Percentiles rank a stretch among this genome's conserved stretches.
Conservation (phyloP, 1,140 invertebrate species). For the Dendroctonus valens region DNA sequence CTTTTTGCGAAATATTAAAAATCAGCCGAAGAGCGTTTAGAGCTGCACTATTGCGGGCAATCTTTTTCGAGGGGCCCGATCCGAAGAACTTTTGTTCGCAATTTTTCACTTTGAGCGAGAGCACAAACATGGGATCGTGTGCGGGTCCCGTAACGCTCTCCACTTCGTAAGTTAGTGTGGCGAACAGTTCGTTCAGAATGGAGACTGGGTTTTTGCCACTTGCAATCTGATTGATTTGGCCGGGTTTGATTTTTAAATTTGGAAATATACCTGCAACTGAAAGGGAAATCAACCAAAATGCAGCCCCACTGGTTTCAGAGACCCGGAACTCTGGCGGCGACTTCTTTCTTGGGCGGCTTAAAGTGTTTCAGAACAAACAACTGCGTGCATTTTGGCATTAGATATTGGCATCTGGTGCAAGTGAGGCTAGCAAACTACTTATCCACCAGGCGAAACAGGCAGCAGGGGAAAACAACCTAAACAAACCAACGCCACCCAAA, state of each 20-base stretch:
- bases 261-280: slow-evolving; percentile 12
- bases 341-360: too few species aligned
- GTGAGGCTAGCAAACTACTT: too few species aligned
- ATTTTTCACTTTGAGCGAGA: slow-evolving; percentile 67
- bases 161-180: slow-evolving; percentile 75
- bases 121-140: slow-evolving; percentile 81
- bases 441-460: too few species aligned
- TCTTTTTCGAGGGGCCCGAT: slow-evolving; percentile 73
- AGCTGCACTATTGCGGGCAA: slow-evolving; percentile 76
- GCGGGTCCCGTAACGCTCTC: slow-evolving; percentile 76
- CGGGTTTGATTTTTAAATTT: slow-evolving; percentile 20
- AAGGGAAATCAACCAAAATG: not conserved
- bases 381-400: too few species aligned
- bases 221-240: slow-evolving; percentile 20
- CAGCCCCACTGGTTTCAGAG: not conserved
- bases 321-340: too few species aligned
- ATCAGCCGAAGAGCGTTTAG: slow-evolving; percentile 61
- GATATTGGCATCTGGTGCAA: too few species aligned
- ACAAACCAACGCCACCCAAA: too few species aligned
- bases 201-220: slow-evolving; percentile 69
- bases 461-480: too few species aligned
- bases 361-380: too few species aligned
- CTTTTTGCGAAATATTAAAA: slow-evolving; percentile 19
- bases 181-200: slow-evolving; percentile 78
- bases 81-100: slow-evolving; percentile 73